Evolutionary conservation across 2,888 invertebrate species (phyloP).

Genomic region (Drosophila helvetica): DNA sequence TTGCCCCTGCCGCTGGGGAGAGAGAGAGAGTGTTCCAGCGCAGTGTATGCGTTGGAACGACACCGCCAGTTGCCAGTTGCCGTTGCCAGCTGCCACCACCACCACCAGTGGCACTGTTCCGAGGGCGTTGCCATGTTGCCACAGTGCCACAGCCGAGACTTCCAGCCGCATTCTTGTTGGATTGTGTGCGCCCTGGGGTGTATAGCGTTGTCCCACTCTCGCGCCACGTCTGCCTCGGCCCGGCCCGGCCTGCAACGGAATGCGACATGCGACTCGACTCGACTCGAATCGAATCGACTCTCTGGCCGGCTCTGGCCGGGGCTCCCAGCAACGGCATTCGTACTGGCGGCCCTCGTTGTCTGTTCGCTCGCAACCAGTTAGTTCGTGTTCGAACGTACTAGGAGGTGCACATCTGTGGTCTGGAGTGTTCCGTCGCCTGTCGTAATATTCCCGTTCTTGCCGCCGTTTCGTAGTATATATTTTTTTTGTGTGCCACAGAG

Average conservation of each 20-base stretch:
- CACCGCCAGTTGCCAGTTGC: constrained; percentile 15
- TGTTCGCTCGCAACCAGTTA: constrained; percentile 79
- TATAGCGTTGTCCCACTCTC: constrained; percentile 57
- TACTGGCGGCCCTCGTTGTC: constrained; percentile 51
- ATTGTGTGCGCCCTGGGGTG: constrained; percentile 25
- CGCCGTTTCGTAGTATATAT: constrained; percentile 30
- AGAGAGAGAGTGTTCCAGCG: constrained; percentile 1
- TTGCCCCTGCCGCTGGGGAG: constrained; percentile 33
- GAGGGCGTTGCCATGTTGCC: constrained; percentile 50
- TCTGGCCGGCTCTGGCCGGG: constrained; percentile 1
- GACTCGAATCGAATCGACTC: background rate
- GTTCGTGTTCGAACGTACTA: constrained; percentile 83
- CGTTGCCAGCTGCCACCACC: constrained; percentile 55
- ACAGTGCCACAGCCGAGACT: constrained; percentile 25
- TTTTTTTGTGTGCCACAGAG: constrained; percentile 26
- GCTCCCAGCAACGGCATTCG: constrained; percentile 66
- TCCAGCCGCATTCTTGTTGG: constrained; percentile 60
- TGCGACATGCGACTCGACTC: constrained; percentile 30
- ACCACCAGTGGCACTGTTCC: constrained; percentile 31
- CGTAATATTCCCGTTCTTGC: constrained; percentile 17
- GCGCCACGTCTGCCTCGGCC: constrained; percentile 35
- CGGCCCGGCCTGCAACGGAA: constrained; percentile 68
- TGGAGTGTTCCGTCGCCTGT: constrained; percentile 48
- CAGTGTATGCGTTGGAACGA: constrained; percentile 45
- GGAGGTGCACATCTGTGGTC: constrained; percentile 82